Percentiles rank a stretch among this genome's conserved stretches.
phyloP scores from a whole-genome alignment of 1,140 invertebrate species.

The Macrobrachium nipponense region DNA sequence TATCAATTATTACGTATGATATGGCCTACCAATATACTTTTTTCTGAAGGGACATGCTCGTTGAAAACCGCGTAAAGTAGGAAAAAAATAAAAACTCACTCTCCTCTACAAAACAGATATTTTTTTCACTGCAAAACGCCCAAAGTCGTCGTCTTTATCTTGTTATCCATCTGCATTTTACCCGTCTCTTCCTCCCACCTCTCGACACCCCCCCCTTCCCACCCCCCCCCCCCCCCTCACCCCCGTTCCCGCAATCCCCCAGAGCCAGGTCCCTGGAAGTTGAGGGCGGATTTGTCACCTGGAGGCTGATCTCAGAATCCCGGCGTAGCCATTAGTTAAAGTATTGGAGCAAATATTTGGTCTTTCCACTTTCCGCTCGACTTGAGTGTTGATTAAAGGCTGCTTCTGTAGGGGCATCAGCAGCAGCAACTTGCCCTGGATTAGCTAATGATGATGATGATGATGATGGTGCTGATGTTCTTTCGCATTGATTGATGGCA shows the following conservation, averaged over 20 bases:
- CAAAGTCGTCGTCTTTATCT: neutral
- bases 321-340: constrained; percentile 37
- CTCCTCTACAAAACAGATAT: too few species aligned
- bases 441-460: too few species aligned
- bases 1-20: too few species aligned
- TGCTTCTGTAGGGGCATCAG: too few species aligned
- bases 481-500: too few species aligned
- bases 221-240: neutral
- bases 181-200: constrained; percentile 3
- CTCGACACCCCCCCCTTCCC: neutral
- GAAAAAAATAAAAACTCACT: too few species aligned
- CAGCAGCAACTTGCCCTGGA: too few species aligned
- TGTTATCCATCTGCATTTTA: neutral
- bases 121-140: too few species aligned
- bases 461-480: too few species aligned
- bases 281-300: neutral
- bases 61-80: too few species aligned
- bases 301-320: constrained; percentile 7
- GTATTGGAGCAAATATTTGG: constrained; percentile 28
- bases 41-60: too few species aligned
- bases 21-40: too few species aligned
- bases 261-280: neutral
- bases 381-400: constrained; percentile 39
- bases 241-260: neutral
- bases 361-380: neutral